Evolutionary conservation across 2,113 vertebrate species (phyloP), one percentile per base, ranked within the genome.

Genomic region (Rhipidura dahli): DNA sequence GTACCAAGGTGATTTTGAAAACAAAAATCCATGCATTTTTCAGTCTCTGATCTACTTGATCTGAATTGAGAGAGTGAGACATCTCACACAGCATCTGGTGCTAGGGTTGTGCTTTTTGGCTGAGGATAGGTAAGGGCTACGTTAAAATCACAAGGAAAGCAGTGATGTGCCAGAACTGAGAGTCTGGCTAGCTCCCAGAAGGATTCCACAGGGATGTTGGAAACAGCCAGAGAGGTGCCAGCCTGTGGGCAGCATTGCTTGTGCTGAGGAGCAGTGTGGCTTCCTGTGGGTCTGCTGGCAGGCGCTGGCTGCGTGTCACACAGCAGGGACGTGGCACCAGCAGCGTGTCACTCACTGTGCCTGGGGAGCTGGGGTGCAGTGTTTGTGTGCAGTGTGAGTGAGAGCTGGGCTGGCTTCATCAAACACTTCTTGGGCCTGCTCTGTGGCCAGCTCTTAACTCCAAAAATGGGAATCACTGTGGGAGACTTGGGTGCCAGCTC

Each of bases 251-350:
- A 77, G 35, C 4, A 1, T 8, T 44, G 50, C 54, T 75, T 45
- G 1, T 59, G 42, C 42, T 49, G 79, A 24, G 21, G 47, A 45
- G 26, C 8, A 2, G 2, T 7, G 64, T 22, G 23, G 9, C 63
- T 60, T 57, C 45, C 24, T 31, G 21, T 30, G 49, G 16, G 15
- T 28, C 56, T 71, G 54, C 73, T 81, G 60, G 40, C 42, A 51
- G 15, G 10, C 0, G 0, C 0, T 79, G 71, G 57, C 33, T 40
- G 2, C 0, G 1, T 49, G 57, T 66, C 49, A 31, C 15, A 1
- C 17, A 20, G 39, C 3, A 9, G 71, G 56, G 42, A 66, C 20
- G 1, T 0, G 0, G 13, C 53, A 28, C 24, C 42, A 12, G 35
- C 42, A 18, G 37, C 0, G 0, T 47, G 45, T 64, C 26, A 8